Evolutionary conservation across 2,113 vertebrate genomes (phyloP).

Genomic region (Pedetes capensis): DNA sequence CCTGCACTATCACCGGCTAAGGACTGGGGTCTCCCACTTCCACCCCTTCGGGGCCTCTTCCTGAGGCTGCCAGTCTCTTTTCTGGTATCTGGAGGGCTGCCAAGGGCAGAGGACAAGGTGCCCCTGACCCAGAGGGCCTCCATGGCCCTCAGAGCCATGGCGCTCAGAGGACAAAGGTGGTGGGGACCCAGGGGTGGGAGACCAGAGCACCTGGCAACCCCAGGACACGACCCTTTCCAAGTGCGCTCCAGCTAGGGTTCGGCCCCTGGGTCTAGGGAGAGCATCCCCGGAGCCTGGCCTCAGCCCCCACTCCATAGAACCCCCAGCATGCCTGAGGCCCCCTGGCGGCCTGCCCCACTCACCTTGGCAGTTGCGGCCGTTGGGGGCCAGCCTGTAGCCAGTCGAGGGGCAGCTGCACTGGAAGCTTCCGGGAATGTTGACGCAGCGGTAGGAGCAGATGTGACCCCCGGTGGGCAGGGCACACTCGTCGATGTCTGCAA

Average conservation of each 20-base stretch:
- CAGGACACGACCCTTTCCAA: neutral
- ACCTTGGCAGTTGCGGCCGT: constrained; percentile 98
- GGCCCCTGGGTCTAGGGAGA: neutral
- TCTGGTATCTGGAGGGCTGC: neutral
- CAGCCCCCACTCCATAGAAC: accelerated
- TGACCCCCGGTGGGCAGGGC: constrained; percentile 96
- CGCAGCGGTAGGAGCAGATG: constrained; percentile 87
- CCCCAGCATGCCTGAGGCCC: accelerated
- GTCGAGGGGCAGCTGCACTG: constrained; percentile 91
- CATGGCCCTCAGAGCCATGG: neutral
- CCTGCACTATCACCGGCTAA: accelerated
- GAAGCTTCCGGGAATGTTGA: constrained; percentile 95
- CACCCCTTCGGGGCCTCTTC: no score
- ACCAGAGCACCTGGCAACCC: accelerated
- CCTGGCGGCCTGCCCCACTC: neutral
- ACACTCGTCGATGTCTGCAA: constrained; percentile 96
- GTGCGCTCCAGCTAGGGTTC: accelerated
- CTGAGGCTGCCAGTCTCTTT: neutral
- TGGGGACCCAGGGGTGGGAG: accelerated
- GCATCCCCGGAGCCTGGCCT: neutral
- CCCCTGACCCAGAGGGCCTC: neutral
- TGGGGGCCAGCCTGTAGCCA: constrained; percentile 91
- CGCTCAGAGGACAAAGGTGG: neutral
- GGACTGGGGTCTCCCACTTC: neutral
- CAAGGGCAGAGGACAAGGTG: neutral